Conservation (phyloP, 2,888 invertebrate genomes). For the Caenorhabditis panamensis region DNA sequence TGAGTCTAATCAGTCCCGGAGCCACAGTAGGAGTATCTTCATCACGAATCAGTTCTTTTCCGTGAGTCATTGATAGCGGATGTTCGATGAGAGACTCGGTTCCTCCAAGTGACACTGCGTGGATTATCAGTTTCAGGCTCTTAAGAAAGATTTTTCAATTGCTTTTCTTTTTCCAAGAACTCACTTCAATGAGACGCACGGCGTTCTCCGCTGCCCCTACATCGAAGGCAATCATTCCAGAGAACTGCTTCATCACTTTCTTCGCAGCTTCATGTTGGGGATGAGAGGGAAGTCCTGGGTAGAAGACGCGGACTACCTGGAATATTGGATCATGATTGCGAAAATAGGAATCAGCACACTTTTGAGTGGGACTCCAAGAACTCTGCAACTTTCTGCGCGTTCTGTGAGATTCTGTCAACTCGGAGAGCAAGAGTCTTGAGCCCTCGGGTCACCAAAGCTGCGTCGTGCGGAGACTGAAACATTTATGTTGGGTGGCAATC, state of each 20-base stretch:
- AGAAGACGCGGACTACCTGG: constrained; percentile 63
- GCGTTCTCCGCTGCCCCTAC: constrained; percentile 55
- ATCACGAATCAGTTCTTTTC: constrained; percentile 50
- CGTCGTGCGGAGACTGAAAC: constrained; percentile 67
- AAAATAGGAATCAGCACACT: constrained; percentile 6
- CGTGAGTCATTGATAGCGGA: constrained; percentile 67
- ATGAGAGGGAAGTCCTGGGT: constrained; percentile 73
- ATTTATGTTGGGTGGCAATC: not conserved
- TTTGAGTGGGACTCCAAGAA: constrained; percentile 68
- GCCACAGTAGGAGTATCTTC: constrained; percentile 13
- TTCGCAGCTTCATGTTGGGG: constrained; percentile 70
- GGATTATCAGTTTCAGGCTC: constrained; percentile 41
- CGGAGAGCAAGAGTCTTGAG: constrained; percentile 72
- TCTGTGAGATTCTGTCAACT: constrained; percentile 65
- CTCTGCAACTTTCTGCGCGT: constrained; percentile 65
- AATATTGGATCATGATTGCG: too few species aligned
- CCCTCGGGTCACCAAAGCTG: constrained; percentile 69
- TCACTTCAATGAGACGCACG: constrained; percentile 60
- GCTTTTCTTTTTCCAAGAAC: not conserved
- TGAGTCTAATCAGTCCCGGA: constrained; percentile 65
- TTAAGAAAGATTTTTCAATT: not conserved
- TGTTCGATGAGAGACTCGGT: constrained; percentile 72
- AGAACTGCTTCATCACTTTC: constrained; percentile 59
- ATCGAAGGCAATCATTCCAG: constrained; percentile 72
- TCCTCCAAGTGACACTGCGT: constrained; percentile 74